phyloP scores from a whole-genome alignment of 1,140 invertebrate genomes.

The Eriosoma lanigerum region DNA sequence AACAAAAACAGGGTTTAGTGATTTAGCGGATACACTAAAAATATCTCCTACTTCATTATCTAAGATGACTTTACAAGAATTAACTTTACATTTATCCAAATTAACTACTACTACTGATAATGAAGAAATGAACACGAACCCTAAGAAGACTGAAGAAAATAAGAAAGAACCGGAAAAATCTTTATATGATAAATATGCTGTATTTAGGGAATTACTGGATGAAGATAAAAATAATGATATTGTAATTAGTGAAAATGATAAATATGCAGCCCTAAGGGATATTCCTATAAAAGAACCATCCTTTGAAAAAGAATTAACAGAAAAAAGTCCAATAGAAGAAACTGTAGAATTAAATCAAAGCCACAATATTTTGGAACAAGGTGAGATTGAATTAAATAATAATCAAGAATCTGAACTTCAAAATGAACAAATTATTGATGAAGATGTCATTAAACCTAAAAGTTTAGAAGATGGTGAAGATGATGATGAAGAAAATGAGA shows the following conservation, averaged over 20 bases:
- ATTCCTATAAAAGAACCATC: slow-evolving; percentile 66
- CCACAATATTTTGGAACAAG: slow-evolving; percentile 29
- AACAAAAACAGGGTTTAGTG: slow-evolving; percentile 75
- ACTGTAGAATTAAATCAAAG: slow-evolving; percentile 22
- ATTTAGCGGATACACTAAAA: slow-evolving; percentile 72
- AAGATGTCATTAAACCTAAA: slow-evolving; percentile 53
- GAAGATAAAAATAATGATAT: slow-evolving; percentile 61
- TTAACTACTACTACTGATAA: slow-evolving; percentile 60
- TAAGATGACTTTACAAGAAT: slow-evolving; percentile 79
- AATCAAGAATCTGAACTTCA: slow-evolving; percentile 3
- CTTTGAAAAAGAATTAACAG: slow-evolving; percentile 56
- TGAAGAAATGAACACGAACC: slow-evolving; percentile 68
- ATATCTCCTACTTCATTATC: slow-evolving; percentile 77
- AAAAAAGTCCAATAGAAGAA: slow-evolving; percentile 46
- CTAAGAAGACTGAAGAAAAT: slow-evolving; percentile 60
- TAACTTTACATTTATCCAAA: slow-evolving; percentile 72
- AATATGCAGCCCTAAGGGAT: slow-evolving; percentile 71
- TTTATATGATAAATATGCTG: slow-evolving; percentile 76
- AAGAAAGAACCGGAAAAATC: slow-evolving; percentile 56
- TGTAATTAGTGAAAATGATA: slow-evolving; percentile 60
- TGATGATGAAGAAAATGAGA: background rate
- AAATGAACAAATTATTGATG: slow-evolving; percentile 53
- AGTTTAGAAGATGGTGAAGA: background rate
- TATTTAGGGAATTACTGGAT: slow-evolving; percentile 78
- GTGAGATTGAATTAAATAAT: background rate